Percentiles rank a stretch among this genome's conserved stretches.
Conservation (phyloP, 2,888 invertebrate species). For the Unio delphinus region DNA sequence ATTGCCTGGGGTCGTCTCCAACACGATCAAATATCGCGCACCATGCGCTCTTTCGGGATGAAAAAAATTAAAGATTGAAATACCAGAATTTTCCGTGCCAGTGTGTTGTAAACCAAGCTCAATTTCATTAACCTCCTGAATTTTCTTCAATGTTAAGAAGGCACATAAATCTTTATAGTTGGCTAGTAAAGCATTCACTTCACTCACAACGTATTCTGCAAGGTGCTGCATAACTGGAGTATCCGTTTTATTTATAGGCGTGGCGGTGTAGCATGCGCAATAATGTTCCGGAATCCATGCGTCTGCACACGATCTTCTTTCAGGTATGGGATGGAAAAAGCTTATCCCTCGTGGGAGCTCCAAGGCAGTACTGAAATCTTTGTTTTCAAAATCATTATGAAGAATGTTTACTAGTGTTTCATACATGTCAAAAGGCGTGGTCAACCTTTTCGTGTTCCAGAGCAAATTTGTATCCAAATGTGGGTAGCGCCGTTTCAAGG, state of each 20-base stretch:
- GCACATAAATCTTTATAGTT: conserved; percentile 12
- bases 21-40: conserved; percentile 17
- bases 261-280: conserved; percentile 46
- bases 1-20: conserved; percentile 24
- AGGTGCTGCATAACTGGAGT: conserved; percentile 1
- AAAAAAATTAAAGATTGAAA: conserved; percentile 32
- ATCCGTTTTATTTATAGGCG: conserved; percentile 16
- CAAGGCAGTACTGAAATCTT: conserved; percentile 15
- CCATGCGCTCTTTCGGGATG: conserved; percentile 16
- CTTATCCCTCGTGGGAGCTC: conserved; percentile 73
- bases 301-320: conserved; percentile 81
- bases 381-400: conserved; percentile 34
- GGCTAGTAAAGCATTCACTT: conserved; percentile 14
- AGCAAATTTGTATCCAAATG: conserved; percentile 79
- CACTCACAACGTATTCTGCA: conserved; percentile 11
- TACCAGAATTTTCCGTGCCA: conserved; percentile 29
- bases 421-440: conserved; percentile 88
- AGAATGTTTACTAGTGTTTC: conserved; percentile 82
- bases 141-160: conserved; percentile 12
- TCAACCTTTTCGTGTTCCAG: conserved; percentile 79
- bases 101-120: conserved; percentile 22
- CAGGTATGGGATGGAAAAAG: conserved; percentile 83
- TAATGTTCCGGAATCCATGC: conserved; percentile 84
- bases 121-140: conserved; percentile 15
- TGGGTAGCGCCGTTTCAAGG: conserved; percentile 79